Conservation (phyloP, 37 sponge, comb jelly and placozoan genomes). For the Diacarnus erythraeanus region DNA sequence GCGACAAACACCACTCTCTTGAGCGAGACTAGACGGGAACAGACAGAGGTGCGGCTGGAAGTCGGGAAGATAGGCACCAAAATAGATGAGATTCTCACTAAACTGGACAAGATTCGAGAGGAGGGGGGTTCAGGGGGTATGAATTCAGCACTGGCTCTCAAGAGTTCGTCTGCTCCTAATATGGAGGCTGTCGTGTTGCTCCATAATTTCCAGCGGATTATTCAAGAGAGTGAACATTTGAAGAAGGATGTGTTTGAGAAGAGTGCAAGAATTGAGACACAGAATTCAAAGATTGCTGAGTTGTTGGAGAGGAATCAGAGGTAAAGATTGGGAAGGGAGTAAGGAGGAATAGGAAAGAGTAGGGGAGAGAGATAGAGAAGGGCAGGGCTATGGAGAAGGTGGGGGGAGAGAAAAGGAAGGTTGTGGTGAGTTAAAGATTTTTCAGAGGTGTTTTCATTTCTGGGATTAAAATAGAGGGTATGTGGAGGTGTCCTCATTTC, state of each 20-base stretch:
- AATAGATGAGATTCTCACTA: slow-evolving; percentile 72
- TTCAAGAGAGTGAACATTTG: slow-evolving; percentile 91
- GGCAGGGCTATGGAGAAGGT: not conserved
- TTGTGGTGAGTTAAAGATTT: not conserved
- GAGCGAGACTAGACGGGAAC: slow-evolving; percentile 78
- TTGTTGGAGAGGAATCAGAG: slow-evolving; percentile 90
- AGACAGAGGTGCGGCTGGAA: slow-evolving; percentile 81
- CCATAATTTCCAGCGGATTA: slow-evolving; percentile 89
- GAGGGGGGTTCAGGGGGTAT: slow-evolving; percentile 12
- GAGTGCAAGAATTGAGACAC: slow-evolving; percentile 86
- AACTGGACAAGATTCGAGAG: slow-evolving; percentile 75
- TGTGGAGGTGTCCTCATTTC: no score
- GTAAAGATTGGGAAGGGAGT: slow-evolving; percentile 20
- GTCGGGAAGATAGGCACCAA: slow-evolving; percentile 72
- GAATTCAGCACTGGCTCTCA: slow-evolving; percentile 13
- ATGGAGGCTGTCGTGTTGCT: slow-evolving; percentile 92
- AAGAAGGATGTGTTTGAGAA: slow-evolving; percentile 94
- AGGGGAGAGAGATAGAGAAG: not conserved
- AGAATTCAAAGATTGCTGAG: slow-evolving; percentile 90
- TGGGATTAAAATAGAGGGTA: no score
- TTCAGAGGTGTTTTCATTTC: not conserved
- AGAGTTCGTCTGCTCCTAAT: slow-evolving; percentile 55
- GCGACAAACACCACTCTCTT: slow-evolving; percentile 58
- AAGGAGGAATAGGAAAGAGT: not conserved
- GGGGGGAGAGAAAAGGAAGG: not conserved